phyloP scores from a whole-genome alignment of 1,140 invertebrate species.

The Drosophila lacteicornis region DNA sequence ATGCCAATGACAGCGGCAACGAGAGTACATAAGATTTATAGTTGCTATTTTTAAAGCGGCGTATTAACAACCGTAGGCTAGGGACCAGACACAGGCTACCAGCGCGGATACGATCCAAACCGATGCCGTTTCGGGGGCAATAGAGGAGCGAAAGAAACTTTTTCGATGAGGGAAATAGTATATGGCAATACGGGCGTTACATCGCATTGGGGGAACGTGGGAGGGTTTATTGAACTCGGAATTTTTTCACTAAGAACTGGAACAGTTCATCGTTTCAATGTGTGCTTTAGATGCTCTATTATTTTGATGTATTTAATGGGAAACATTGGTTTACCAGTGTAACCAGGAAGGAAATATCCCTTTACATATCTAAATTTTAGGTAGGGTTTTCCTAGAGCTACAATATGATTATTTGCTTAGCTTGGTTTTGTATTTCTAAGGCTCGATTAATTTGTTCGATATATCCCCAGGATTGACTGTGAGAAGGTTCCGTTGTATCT shows the following conservation, averaged over 20 bases:
- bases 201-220: neutral
- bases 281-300: neutral
- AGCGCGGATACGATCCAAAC: conserved; percentile 12
- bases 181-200: conserved; percentile 25
- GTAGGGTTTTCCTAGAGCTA: too few relatives aligned
- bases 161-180: neutral
- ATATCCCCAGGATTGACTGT: too few relatives aligned
- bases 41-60: conserved; percentile 80
- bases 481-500: too few relatives aligned
- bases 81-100: conserved; percentile 49
- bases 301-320: neutral
- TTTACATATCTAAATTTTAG: too few relatives aligned
- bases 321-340: neutral
- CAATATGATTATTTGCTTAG: too few relatives aligned
- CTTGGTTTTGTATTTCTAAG: too few relatives aligned
- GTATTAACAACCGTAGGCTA: conserved; percentile 72
- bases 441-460: too few relatives aligned
- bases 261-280: neutral
- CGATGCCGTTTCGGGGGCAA: neutral
- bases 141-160: neutral
- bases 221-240: conserved; percentile 36
- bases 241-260: neutral
- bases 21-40: conserved; percentile 74
- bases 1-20: conserved; percentile 47
- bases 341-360: too few relatives aligned